Percentiles rank a stretch among this genome's conserved stretches.
These are phyloP conservation scores for Boulengeromyrus knoepffleri DNA, from an alignment of 2,113 vertebrate species.

Conservation along the genomic window DNA sequence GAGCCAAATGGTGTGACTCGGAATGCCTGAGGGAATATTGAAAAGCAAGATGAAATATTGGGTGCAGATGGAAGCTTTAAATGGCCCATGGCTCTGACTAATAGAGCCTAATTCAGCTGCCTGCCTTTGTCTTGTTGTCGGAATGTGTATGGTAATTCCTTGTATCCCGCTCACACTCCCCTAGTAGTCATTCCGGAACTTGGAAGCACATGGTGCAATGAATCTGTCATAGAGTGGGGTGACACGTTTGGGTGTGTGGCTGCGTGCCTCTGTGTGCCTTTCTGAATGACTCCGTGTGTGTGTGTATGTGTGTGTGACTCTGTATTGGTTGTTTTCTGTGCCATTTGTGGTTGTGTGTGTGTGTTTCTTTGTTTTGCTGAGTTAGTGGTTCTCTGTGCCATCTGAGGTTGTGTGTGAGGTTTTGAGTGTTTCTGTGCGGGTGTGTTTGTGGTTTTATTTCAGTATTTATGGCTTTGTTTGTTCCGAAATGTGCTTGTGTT, in stretches of 20 bases:
- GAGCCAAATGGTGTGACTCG: conserved; percentile 22
- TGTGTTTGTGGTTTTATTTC: not conserved
- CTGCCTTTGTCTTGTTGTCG: conserved; percentile 1
- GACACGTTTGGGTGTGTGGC: not conserved
- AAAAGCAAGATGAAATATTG: conserved; percentile 40
- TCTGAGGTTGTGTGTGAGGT: not conserved
- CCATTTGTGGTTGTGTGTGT: not conserved
- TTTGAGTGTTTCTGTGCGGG: not conserved
- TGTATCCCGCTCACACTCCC: not conserved
- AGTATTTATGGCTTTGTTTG: not conserved
- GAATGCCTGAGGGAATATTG: conserved; percentile 39
- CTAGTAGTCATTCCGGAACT: not conserved
- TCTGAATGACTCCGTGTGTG: not conserved
- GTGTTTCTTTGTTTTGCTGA: no score
- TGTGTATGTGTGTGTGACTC: not conserved
- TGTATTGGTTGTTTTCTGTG: not conserved
- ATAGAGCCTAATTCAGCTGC: conserved; percentile 12
- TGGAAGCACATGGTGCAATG: conserved; percentile 10
- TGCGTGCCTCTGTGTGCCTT: not conserved
- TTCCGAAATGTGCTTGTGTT: not conserved
- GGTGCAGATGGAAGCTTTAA: conserved; percentile 11
- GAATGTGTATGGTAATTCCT: conserved; percentile 7
- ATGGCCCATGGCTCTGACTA: conserved; percentile 11
- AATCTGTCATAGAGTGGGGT: not conserved
- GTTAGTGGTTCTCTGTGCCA: not conserved